phyloP scores from a whole-genome alignment of 2,888 invertebrate species.

The Erebia palarica region DNA sequence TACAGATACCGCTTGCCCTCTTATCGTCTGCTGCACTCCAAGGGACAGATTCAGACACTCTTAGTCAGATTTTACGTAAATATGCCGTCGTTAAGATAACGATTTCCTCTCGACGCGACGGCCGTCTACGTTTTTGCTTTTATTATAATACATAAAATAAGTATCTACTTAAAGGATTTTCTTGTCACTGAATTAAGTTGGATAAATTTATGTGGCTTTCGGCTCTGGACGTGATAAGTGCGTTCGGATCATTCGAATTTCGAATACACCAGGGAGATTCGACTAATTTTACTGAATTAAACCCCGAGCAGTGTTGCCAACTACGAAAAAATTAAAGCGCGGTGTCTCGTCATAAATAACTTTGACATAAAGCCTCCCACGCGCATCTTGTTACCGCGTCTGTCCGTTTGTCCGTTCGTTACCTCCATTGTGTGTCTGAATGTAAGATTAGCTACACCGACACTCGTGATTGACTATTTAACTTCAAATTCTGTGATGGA shows the following conservation, averaged over 20 bases:
- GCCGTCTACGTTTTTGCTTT: conserved; percentile 65
- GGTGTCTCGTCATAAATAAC: conserved; percentile 77
- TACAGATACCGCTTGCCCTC: conserved; percentile 61
- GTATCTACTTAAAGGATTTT: conserved; percentile 62
- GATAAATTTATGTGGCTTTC: conserved; percentile 41
- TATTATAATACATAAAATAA: conserved; percentile 66
- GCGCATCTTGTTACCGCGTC: conserved; percentile 79
- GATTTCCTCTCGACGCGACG: conserved; percentile 74
- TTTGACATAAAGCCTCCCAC: conserved; percentile 80
- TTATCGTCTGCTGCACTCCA: conserved; percentile 72
- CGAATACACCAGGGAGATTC: conserved; percentile 22
- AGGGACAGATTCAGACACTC: conserved; percentile 68
- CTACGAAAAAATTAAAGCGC: conserved; percentile 46
- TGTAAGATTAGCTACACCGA: conserved; percentile 78
- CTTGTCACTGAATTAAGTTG: conserved; percentile 61
- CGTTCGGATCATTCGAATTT: conserved; percentile 26
- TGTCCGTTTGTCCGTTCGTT: conserved; percentile 80
- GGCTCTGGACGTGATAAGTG: conserved; percentile 33
- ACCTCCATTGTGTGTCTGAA: conserved; percentile 77
- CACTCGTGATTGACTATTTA: conserved; percentile 81
- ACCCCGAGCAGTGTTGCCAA: conserved; percentile 26
- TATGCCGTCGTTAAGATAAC: conserved; percentile 77
- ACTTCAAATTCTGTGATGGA: conserved; percentile 69
- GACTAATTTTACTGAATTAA: conserved; percentile 33
- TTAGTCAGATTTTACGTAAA: conserved; percentile 79